Evolutionary conservation across 2,888 invertebrate species (phyloP).

Genomic region (Cryptocheilus praepositus): DNA sequence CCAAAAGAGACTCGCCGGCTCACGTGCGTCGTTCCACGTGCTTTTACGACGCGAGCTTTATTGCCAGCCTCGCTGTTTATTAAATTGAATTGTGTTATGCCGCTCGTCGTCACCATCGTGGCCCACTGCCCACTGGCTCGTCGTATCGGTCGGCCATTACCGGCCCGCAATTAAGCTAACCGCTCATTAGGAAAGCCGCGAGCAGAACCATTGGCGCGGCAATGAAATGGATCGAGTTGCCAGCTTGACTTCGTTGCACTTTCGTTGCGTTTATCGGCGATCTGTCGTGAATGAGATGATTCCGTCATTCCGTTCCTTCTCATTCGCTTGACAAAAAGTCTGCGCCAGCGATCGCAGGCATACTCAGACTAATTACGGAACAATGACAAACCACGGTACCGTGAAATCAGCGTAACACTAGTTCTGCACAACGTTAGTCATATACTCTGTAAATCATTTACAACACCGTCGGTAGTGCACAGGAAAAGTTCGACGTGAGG

Average conservation of each 20-base stretch:
- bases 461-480: no score
- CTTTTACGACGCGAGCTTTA: conserved; percentile 43
- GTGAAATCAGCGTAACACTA: no score
- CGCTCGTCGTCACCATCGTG: conserved; percentile 22
- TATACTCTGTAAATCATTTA: no score
- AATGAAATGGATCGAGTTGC: conserved; percentile 23
- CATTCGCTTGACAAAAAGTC: no score
- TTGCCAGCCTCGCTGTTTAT: conserved; percentile 41
- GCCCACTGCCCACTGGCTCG: conserved; percentile 12
- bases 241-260: background rate
- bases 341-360: no score
- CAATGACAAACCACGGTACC: no score
- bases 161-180: conserved; percentile 38
- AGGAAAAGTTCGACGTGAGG: no score
- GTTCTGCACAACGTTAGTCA: no score
- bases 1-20: no score
- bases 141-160: conserved; percentile 23
- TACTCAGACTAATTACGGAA: no score
- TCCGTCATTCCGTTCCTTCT: no score
- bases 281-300: no score
- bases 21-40: conserved; percentile 39
- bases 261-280: background rate
- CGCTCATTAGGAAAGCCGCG: conserved; percentile 19
- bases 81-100: conserved; percentile 42
- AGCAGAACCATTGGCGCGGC: conserved; percentile 17